Evolutionary conservation across 2,888 invertebrate species (phyloP), one percentile per base, ranked within the genome.

Genomic region (Drosophila fulvimacula): DNA sequence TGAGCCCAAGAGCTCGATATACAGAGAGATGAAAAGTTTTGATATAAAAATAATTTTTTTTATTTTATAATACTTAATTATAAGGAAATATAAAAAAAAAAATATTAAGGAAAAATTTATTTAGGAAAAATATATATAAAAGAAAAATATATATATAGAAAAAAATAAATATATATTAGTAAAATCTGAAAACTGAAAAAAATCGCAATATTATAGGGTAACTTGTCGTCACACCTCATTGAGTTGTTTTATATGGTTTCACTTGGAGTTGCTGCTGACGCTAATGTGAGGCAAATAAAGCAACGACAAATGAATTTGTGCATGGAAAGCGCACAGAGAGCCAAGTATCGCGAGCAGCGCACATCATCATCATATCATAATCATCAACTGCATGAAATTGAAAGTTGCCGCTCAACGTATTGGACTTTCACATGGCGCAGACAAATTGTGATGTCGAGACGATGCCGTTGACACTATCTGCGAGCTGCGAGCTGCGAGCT

Each of bases 371-470:
- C 55, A 62, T 53, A 53, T 44, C 64, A 73, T 76, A 66, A 57
- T 62, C 58, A 73, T 30, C 52, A 59, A 61, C 73, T 57, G 57
- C 24, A 17, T 51, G 60, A 82, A 84, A 84, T 73, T 72, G 83
- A 84, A 84, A 84, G 88, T 84, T 10, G 41, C 55, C 55, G 41
- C 15, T 55, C 55, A 19, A 41, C 55, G 21, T 55, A 32, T 41
- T 78, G 73, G 76, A 89, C 89, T 89, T 89, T 89, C 89, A 72
- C 85, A 72, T 64, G 64, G 66, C 39, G 39, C 65, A 56, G 59
- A 61, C 72, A 62, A 65, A 74, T 68, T 65, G 52, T 46, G 21
- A 52, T 19, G 56, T 53, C 55, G 69, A 55, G 48, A 52, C 60
- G 63, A 76, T 62, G 76, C 68, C 80, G 77, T 71, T 86, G 82